These are phyloP conservation scores for Bombus waltoni DNA, from an alignment of 1,140 invertebrate species.

Conservation along the genomic window DNA sequence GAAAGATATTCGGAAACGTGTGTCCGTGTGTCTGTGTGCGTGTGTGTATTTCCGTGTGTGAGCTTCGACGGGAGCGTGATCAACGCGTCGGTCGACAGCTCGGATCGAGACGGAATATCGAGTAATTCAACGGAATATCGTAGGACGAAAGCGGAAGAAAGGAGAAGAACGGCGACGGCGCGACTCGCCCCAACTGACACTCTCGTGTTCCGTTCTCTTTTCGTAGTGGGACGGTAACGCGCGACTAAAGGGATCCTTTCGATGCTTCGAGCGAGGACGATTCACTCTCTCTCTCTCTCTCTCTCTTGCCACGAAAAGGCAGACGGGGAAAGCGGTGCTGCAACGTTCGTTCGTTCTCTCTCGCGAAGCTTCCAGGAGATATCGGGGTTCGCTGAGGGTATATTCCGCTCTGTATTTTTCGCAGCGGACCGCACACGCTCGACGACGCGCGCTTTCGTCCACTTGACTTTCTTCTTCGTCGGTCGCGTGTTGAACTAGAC, in stretches of 20 bases:
- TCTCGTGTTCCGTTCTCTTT: conserved; percentile 50
- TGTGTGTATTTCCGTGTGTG: not conserved
- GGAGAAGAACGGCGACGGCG: conserved; percentile 62
- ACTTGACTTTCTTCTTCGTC: not conserved
- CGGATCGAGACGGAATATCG: conserved; percentile 13
- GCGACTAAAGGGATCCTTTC: conserved; percentile 26
- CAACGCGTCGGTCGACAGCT: conserved; percentile 3
- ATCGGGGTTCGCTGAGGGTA: not conserved
- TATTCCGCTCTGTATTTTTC: not conserved
- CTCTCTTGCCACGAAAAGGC: conserved; percentile 23
- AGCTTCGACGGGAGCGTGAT: not conserved
- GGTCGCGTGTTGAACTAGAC: no score
- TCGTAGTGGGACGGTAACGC: conserved; percentile 15
- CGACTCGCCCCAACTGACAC: conserved; percentile 76
- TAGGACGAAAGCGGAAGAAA: conserved; percentile 53
- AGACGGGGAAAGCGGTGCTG: conserved; percentile 39
- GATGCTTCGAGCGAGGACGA: not conserved
- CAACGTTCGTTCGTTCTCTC: conserved; percentile 63
- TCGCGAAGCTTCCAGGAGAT: conserved; percentile 44
- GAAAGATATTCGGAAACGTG: not conserved
- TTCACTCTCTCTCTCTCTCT: not conserved
- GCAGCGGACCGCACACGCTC: conserved; percentile 8
- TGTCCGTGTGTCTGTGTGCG: not conserved
- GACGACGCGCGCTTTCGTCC: not conserved
- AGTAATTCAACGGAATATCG: not conserved